Conservation (phyloP, 2,888 invertebrate genomes). For the Nebria salina region DNA sequence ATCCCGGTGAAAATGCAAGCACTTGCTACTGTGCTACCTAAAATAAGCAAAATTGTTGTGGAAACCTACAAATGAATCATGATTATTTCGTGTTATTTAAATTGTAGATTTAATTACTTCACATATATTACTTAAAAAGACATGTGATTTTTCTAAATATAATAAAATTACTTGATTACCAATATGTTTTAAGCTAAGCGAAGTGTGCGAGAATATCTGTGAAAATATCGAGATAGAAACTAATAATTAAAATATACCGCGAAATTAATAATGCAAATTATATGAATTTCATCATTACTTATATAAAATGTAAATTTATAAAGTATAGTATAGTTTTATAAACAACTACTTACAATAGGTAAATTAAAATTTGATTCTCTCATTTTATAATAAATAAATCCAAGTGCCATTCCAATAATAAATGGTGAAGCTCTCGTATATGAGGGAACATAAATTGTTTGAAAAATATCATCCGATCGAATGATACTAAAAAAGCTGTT, state of each 20-base stretch:
- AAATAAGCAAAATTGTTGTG: constrained; percentile 24
- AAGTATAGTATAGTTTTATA: not conserved
- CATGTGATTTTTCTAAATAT: too few relatives aligned
- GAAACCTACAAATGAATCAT: constrained; percentile 4
- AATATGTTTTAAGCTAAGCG: not conserved
- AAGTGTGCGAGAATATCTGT: too few relatives aligned
- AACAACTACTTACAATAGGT: constrained; percentile 55
- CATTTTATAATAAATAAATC: constrained; percentile 62
- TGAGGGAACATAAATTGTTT: constrained; percentile 53
- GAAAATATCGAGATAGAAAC: too few relatives aligned
- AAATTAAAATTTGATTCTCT: constrained; percentile 56
- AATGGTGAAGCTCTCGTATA: constrained; percentile 70
- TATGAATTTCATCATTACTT: too few relatives aligned
- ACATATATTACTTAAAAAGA: too few relatives aligned
- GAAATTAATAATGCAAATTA: too few relatives aligned
- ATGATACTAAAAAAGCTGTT: constrained; percentile 18
- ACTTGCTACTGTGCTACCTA: constrained; percentile 63
- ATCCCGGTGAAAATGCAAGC: constrained; percentile 64
- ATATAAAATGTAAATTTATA: too few relatives aligned
- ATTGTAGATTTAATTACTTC: not conserved
- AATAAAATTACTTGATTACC: too few relatives aligned
- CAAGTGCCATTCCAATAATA: constrained; percentile 68
- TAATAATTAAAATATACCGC: too few relatives aligned
- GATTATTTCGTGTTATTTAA: not conserved
- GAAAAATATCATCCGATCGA: constrained; percentile 24